Base-by-base conservation (phyloP, 2,888 invertebrate species). In the Apodemia hepburni region DNA sequence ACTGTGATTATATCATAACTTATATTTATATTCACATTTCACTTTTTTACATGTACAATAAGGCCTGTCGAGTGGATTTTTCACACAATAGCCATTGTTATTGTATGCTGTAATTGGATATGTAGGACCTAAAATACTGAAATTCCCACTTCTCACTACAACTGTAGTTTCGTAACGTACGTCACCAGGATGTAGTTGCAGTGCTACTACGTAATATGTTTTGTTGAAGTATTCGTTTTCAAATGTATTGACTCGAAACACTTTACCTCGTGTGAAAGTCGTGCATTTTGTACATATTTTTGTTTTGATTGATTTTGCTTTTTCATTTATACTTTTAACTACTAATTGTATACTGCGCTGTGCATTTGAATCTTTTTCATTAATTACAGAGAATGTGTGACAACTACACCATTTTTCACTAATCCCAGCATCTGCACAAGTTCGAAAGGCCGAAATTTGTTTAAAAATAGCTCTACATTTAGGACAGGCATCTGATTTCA, bases 371-470 rank as follows among this genome's bases (percentile, higher is more conserved):
- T 92, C 86, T 42, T 79, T 76, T 15, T 70, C 71, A 65, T 80
- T 71, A 60, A 82, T 71, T 9, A 79, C 65, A 6, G 81, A 75
- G 72, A 94, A 93, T 1, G 92, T 90, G 29, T 93, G 92, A 73
- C 96, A 96, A 35, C 94, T 94, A 74, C 96, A 96, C 96, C 95
- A 96, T 72, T 95, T 95, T n/a, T 93, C 92, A 8, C 85, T 87
- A 5, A 96, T 93, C 0, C 93, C 92, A 3, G 93, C 94, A 57
- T 95, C 94, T 12, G 82, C 81, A 73, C 96, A 97, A 0, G 93
- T 93, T 47, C 96, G 87, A 35, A 92, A 84, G 2, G 81, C 77
- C 0, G 93, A 86, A 0, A 94, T 92, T 58, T 93, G 87, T 51
- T 84, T 76, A 62, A 96, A 93, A 51, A 96, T 75, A 62, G 94